A percentile compares a stretch with the other conserved stretches of the same genome.
phyloP scores from a whole-genome alignment of 2,888 invertebrate genomes.

The Phaonia tiefii region DNA sequence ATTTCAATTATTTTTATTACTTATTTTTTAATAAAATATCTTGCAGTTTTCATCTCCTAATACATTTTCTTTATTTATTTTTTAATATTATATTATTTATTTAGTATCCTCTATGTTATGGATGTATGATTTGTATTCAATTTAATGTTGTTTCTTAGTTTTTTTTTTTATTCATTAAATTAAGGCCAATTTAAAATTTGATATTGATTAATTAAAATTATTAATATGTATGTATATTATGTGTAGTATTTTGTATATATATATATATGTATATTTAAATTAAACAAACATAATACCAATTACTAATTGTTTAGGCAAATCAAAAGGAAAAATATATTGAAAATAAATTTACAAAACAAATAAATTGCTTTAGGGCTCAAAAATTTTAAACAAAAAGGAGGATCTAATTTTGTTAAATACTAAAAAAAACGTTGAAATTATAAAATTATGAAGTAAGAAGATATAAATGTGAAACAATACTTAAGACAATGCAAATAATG shows the following conservation, averaged over 20 bases:
- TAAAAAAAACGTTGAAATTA: constrained; percentile 9
- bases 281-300: constrained; percentile 1
- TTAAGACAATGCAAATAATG: not conserved
- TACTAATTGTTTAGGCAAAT: constrained; percentile 12
- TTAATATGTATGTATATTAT: constrained; percentile 14
- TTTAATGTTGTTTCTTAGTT: not conserved
- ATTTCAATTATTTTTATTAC: too few species aligned
- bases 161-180: constrained; percentile 44
- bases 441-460: not conserved
- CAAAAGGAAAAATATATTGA: constrained; percentile 2
- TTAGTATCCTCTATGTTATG: constrained; percentile 20
- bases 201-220: constrained; percentile 19
- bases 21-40: too few species aligned
- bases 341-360: constrained; percentile 25
- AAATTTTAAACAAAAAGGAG: not conserved
- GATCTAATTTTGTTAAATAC: not conserved
- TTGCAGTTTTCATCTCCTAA: constrained; percentile 13
- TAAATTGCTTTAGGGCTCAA: not conserved
- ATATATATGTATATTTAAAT: constrained; percentile 18
- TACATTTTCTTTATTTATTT: constrained; percentile 22
- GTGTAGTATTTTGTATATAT: not conserved
- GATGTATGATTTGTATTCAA: constrained; percentile 45
- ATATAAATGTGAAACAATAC: not conserved
- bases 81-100: constrained; percentile 39
- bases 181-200: constrained; percentile 60